phyloP scores from a whole-genome alignment of 2,113 vertebrate species.

The Barbus barbus region DNA sequence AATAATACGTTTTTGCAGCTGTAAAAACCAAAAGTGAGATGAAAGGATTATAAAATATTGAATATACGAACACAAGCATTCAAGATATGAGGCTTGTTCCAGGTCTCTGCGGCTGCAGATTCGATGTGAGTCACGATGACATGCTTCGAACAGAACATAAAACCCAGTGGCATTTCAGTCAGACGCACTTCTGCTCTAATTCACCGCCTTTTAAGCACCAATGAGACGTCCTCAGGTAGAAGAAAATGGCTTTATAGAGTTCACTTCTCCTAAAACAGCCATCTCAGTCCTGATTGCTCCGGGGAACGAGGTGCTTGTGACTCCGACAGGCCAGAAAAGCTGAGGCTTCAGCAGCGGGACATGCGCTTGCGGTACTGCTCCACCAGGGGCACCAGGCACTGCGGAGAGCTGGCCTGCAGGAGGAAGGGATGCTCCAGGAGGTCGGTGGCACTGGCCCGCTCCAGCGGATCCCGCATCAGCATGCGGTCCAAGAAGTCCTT shows the following conservation, averaged over 20 bases:
- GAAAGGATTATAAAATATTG: background rate
- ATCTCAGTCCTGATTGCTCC: background rate
- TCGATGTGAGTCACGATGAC: background rate
- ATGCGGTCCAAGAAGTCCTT: conserved; percentile 96
- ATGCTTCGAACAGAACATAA: background rate
- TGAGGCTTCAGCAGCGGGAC: conserved; percentile 76
- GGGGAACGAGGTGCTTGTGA: conserved; percentile 6
- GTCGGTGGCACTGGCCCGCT: conserved; percentile 90
- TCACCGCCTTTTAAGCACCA: conserved; percentile 17
- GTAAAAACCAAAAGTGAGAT: background rate
- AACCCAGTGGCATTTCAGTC: conserved; percentile 4
- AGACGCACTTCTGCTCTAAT: background rate
- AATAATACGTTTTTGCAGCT: background rate
- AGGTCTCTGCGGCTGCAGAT: background rate
- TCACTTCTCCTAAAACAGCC: background rate
- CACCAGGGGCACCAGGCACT: conserved; percentile 95
- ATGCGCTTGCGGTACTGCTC: conserved; percentile 92
- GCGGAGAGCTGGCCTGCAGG: conserved; percentile 92
- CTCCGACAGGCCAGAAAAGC: conserved; percentile 4
- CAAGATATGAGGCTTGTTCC: background rate
- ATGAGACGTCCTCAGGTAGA: background rate
- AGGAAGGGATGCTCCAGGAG: conserved; percentile 96
- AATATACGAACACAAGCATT: background rate
- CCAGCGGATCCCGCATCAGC: conserved; percentile 88
- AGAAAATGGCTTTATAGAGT: background rate